Base-by-base conservation (phyloP, 2,797 vertebrate genomes). In the Leptoclinus maculatus region DNA sequence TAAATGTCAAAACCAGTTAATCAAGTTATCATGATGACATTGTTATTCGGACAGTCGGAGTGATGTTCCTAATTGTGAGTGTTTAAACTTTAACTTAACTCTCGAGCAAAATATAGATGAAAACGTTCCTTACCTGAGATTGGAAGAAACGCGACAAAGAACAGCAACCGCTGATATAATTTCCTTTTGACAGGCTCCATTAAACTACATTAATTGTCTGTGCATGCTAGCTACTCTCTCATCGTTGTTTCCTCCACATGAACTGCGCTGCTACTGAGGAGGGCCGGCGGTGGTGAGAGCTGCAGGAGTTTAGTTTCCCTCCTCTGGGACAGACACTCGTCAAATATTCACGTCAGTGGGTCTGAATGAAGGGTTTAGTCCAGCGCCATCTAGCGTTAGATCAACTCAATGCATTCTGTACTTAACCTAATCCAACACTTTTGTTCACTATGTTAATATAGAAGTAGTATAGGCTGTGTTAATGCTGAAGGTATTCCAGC, bases 161-260 rank as follows among this genome's bases (percentile, higher is more conserved):
- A 72, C 92, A 95, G 94, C 93, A 93, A 78, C 54, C 80, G 94
- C 87, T 91, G 92, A 74, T 87, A 83, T 82, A 91, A 76, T 83
- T 83, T 94, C 93, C 92, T 82, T 90, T 91, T 90, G 71, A 91
- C 85, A 80, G 79, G 86, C 92, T 90, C 95, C 96, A 96, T 96
- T 95, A 95, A 34, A 25, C 34, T 56, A 95, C 79, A 68, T 83
- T 16, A 89, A 74, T 80, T 81, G 83, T 93, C 78, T 76, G 72
- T 34, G 88, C 96, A 96, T 96, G 82, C 93, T 93, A 76, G 76
- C 89, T 80, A 63, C 75, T 88, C 71, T 83, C 63, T 83, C 70
- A 57, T 79, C 71, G 83, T 63, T 87, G 83, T 74, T 70, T 82
- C 89, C 89, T 87, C 86, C 83, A 66, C 72, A 78, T 65, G 83